These are phyloP conservation scores for Thysanoteuthis rhombus DNA, from an alignment of 2,888 invertebrate species.

Conservation along the genomic window DNA sequence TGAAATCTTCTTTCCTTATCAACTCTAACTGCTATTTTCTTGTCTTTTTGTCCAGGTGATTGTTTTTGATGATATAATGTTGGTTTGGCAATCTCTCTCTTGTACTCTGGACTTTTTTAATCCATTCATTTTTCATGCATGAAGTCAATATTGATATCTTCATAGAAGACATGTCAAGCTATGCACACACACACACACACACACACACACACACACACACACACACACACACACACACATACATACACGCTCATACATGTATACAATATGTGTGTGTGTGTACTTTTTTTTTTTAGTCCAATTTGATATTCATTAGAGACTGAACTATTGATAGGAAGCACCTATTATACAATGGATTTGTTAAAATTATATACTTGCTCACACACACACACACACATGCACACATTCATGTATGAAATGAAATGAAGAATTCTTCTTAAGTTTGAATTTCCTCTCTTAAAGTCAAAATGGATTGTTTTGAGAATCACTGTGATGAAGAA, in stretches of 20 bases:
- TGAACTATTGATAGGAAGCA: background rate
- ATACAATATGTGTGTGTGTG: no score
- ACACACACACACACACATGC: background rate
- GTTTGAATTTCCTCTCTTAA: background rate
- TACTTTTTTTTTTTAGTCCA: background rate
- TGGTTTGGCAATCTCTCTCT: background rate
- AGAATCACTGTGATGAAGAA: background rate
- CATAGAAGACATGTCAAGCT: no score
- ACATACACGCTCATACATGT: no score
- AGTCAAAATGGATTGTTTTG: background rate
- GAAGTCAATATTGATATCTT: background rate
- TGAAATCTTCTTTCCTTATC: background rate
- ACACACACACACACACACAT: no score
- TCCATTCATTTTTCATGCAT: background rate
- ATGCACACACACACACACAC: no score
- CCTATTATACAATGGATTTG: background rate
- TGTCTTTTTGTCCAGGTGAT: background rate
- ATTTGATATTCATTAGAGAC: background rate
- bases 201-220: no score
- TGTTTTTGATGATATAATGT: background rate
- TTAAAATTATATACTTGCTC: background rate
- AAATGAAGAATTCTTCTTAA: background rate
- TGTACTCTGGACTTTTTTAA: background rate
- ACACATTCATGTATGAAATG: no score
- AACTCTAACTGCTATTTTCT: background rate